These are phyloP conservation scores for Chironomus riparius DNA, from an alignment of 2,888 invertebrate genomes.

Conservation along the genomic window DNA sequence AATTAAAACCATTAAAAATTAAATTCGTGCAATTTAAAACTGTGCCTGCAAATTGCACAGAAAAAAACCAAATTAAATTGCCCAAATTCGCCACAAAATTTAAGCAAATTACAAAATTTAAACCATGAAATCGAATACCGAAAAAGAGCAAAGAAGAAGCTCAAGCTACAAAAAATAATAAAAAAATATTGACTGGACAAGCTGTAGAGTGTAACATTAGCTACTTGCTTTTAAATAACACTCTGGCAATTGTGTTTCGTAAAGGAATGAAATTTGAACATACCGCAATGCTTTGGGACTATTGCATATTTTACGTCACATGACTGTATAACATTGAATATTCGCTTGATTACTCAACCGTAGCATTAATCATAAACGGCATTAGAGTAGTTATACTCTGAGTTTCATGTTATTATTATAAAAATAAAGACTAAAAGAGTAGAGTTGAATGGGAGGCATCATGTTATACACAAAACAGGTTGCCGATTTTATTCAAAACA, in stretches of 20 bases:
- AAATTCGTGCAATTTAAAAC: too few relatives aligned
- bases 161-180: too few relatives aligned
- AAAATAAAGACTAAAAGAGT: background rate
- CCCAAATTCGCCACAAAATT: too few relatives aligned
- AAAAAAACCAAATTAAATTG: too few relatives aligned
- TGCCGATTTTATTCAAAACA: background rate
- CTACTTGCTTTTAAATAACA: background rate
- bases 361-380: background rate
- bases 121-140: too few relatives aligned
- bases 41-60: too few relatives aligned
- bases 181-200: too few relatives aligned
- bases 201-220: background rate
- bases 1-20: too few relatives aligned
- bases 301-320: background rate
- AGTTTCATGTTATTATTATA: background rate
- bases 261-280: background rate
- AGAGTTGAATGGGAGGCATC: background rate
- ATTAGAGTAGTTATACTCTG: background rate
- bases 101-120: too few relatives aligned
- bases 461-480: background rate
- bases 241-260: background rate
- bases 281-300: background rate
- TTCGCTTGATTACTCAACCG: background rate
- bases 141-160: too few relatives aligned
- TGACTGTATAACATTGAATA: background rate